Conservation (phyloP, 2,113 vertebrate species). For the Anoplopoma fimbria region DNA sequence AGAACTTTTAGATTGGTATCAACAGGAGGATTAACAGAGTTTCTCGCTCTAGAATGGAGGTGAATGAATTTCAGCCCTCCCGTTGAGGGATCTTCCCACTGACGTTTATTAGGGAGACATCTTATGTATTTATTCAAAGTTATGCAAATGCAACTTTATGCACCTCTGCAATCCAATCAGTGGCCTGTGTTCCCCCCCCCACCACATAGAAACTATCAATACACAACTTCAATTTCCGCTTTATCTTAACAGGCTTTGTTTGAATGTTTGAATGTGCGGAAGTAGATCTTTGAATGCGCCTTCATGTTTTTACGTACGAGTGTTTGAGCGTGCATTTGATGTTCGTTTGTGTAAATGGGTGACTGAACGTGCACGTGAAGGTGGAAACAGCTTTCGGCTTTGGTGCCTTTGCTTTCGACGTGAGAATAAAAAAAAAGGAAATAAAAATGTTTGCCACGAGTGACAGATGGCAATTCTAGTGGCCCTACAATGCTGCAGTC, state of each 20-base stretch:
- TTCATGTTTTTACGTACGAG: conserved; percentile 12
- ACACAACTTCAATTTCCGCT: conserved; percentile 82
- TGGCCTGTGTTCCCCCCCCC: conserved; percentile 66
- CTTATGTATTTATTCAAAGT: conserved; percentile 68
- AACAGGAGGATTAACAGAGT: conserved; percentile 1
- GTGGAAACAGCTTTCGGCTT: conserved; percentile 91
- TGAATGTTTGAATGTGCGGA: conserved; percentile 31
- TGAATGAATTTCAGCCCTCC: conserved; percentile 44
- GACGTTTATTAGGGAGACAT: conserved; percentile 61
- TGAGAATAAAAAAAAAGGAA: conserved; percentile 80
- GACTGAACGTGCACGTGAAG: conserved; percentile 58
- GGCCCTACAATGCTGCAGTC: conserved; percentile 99
- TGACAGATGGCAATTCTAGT: conserved; percentile 98
- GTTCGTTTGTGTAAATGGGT: conserved; percentile 49
- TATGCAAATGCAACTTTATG: conserved; percentile 81
- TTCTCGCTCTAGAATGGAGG: conserved; percentile 3
- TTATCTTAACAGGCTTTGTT: conserved; percentile 82
- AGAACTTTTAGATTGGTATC: conserved; percentile 62
- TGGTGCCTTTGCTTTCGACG: conserved; percentile 96
- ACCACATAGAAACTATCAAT: conserved; percentile 66
- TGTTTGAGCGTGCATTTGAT: conserved; percentile 35
- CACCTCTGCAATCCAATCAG: conserved; percentile 79
- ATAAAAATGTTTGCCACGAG: conserved; percentile 88
- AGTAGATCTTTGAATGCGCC: conserved; percentile 29
- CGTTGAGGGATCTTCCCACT: conserved; percentile 48